Conservation (phyloP, 2,888 invertebrate genomes). For the Quadroppia sp. region DNA sequence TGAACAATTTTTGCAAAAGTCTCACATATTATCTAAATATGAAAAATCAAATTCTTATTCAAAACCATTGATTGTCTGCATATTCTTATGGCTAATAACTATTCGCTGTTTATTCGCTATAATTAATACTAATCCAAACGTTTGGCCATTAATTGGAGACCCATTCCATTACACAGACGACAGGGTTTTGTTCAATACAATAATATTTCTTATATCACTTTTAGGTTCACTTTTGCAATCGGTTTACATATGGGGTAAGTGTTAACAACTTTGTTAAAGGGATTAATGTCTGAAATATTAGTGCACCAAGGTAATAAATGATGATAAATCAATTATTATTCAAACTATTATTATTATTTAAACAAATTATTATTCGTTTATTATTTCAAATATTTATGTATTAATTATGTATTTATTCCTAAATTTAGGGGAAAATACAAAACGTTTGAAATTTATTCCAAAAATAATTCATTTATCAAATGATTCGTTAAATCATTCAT, state of each 20-base stretch:
- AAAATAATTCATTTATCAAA: neutral
- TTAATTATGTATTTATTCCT: neutral
- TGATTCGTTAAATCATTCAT: neutral
- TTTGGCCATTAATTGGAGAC: slow-evolving; percentile 5
- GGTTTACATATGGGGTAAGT: neutral
- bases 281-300: too few relatives aligned
- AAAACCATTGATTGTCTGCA: neutral
- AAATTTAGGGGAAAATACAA: neutral
- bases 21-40: neutral
- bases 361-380: neutral
- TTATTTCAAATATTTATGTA: neutral
- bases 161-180: slow-evolving; percentile 1
- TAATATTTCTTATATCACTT: neutral
- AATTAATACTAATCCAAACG: neutral
- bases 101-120: neutral
- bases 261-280: too few relatives aligned
- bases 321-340: too few relatives aligned
- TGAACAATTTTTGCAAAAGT: neutral
- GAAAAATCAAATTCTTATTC: neutral
- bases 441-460: neutral
- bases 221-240: neutral
- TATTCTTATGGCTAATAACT: neutral
- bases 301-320: too few relatives aligned
- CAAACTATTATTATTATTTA: too few relatives aligned
- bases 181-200: neutral